Conservation (phyloP, 2,113 vertebrate species). For the Alexandromys fortis region DNA sequence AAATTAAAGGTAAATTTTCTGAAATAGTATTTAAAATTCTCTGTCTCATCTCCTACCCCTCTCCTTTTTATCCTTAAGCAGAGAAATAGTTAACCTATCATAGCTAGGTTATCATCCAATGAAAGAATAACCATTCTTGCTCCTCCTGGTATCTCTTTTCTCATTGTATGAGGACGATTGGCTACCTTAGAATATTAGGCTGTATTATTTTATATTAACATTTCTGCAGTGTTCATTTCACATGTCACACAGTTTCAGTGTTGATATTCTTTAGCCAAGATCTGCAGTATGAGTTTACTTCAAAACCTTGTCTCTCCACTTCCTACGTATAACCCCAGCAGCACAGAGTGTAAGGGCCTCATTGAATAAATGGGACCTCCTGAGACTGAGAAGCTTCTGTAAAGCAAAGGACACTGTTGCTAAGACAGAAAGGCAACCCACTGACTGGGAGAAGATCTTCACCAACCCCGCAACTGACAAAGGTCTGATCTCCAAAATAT, state of each 20-base stretch:
- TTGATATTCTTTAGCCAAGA: neutral
- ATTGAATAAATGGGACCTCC: no score
- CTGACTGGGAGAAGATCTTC: no score
- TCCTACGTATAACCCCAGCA: no score
- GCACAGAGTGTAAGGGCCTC: no score
- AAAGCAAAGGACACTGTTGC: no score
- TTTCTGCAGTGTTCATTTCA: constrained; percentile 53
- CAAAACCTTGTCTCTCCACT: neutral
- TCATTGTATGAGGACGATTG: neutral
- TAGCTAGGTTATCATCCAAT: neutral
- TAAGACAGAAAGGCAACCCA: no score
- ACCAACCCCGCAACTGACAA: no score
- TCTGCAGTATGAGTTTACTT: neutral
- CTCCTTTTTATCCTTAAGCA: neutral
- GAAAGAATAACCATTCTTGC: neutral
- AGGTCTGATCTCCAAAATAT: no score
- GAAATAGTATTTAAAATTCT: constrained; percentile 40
- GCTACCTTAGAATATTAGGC: neutral
- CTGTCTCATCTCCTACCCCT: neutral
- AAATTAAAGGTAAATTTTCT: neutral
- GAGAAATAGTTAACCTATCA: neutral
- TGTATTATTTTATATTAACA: constrained; percentile 52
- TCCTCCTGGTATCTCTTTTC: constrained; percentile 11
- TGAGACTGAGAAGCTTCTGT: no score
- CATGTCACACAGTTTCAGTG: constrained; percentile 28